phyloP scores from a whole-genome alignment of 1,140 invertebrate genomes.

The Drosophila burlai region DNA sequence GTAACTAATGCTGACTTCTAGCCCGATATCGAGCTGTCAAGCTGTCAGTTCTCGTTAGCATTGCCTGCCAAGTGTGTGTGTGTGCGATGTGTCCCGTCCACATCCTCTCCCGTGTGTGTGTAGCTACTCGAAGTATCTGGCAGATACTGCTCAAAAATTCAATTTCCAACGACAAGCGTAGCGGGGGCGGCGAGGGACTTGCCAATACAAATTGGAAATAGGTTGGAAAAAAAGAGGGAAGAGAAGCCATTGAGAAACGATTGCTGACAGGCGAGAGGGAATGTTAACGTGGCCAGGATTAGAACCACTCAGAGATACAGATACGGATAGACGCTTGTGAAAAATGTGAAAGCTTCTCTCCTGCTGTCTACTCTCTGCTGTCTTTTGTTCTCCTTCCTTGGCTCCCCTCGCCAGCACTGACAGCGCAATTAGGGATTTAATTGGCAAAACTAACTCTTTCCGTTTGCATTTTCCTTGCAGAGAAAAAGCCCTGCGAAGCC shows the following conservation, averaged over 20 bases:
- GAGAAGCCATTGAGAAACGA: constrained; percentile 78
- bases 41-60: constrained; percentile 80
- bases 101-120: constrained; percentile 3
- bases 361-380: not conserved
- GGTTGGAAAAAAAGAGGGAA: constrained; percentile 52
- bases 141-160: constrained; percentile 77
- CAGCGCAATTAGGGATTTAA: constrained; percentile 76
- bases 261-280: constrained; percentile 67
- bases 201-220: constrained; percentile 82
- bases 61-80: constrained; percentile 44
- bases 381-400: not conserved
- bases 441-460: constrained; percentile 65
- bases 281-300: constrained; percentile 51
- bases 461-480: constrained; percentile 39
- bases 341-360: constrained; percentile 55
- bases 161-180: constrained; percentile 61
- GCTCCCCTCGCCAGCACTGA: constrained; percentile 33
- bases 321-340: constrained; percentile 43
- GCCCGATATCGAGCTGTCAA: constrained; percentile 81
- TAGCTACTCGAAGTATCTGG: constrained; percentile 44
- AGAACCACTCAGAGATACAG: constrained; percentile 28
- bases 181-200: constrained; percentile 3
- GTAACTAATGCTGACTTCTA: constrained; percentile 81
- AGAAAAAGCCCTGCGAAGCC: constrained; percentile 14
- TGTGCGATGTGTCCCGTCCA: constrained; percentile 29